These are phyloP conservation scores for Lycia hirtaria DNA, from an alignment of 2,888 invertebrate species.

Conservation along the genomic window DNA sequence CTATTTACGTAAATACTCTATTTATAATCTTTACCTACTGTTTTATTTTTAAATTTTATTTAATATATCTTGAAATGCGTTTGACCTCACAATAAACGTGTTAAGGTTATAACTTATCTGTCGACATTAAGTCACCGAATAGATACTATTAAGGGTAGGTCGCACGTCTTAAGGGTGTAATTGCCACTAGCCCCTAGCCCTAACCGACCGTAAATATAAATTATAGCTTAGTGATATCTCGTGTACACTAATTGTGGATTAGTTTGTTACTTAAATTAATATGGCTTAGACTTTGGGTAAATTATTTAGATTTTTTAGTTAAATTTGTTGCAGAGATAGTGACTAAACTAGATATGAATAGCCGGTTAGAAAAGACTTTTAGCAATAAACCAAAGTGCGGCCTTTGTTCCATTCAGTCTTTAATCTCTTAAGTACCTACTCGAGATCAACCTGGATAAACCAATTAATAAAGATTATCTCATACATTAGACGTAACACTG, in stretches of 20 bases:
- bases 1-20: neutral
- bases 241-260: conserved; percentile 43
- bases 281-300: conserved; percentile 4
- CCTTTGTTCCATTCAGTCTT: conserved; percentile 63
- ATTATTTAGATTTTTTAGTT: neutral
- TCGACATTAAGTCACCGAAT: conserved; percentile 24
- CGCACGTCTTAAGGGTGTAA: conserved; percentile 53
- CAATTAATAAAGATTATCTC: conserved; percentile 62
- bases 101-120: conserved; percentile 52
- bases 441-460: conserved; percentile 50
- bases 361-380: neutral
- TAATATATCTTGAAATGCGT: neutral
- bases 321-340: neutral
- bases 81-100: conserved; percentile 34
- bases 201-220: conserved; percentile 53
- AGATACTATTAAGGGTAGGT: conserved; percentile 28
- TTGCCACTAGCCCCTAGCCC: conserved; percentile 45
- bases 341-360: neutral
- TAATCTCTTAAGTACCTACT: conserved; percentile 67
- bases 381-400: conserved; percentile 45
- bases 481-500: conserved; percentile 64
- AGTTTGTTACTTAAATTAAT: conserved; percentile 36
- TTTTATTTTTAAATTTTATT: neutral
- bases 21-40: neutral
- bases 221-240: conserved; percentile 45